These are phyloP conservation scores for Adrianichthys oophorus DNA, from an alignment of 2,797 vertebrate genomes.

Conservation along the genomic window DNA sequence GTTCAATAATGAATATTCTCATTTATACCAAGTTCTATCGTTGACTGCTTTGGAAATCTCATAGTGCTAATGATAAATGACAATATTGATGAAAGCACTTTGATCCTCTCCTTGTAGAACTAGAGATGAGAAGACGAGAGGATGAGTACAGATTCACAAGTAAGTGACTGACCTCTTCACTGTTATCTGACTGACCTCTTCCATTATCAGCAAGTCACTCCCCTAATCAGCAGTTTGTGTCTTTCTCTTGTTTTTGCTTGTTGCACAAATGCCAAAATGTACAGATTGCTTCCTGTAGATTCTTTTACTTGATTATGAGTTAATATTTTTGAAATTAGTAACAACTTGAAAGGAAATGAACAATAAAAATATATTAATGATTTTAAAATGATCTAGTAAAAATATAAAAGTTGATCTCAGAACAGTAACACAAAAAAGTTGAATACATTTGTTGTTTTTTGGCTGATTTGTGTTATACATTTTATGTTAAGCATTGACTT, in stretches of 20 bases:
- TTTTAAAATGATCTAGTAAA: no score
- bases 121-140: slow-evolving; percentile 99
- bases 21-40: slow-evolving; percentile 13
- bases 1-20: slow-evolving; percentile 58
- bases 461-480: no score
- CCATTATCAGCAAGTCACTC: slow-evolving; percentile 22
- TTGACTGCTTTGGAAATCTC: slow-evolving; percentile 36
- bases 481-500: no score
- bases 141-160: slow-evolving; percentile 99
- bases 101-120: slow-evolving; percentile 91
- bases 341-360: no score
- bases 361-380: no score
- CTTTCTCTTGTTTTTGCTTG: slow-evolving; percentile 21
- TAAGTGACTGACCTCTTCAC: slow-evolving; percentile 84
- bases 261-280: slow-evolving; percentile 78
- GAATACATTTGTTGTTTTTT: no score
- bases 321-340: background rate
- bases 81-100: slow-evolving; percentile 75
- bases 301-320: background rate
- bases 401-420: no score
- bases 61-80: slow-evolving; percentile 42
- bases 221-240: slow-evolving; percentile 9
- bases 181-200: slow-evolving; percentile 69
- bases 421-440: no score
- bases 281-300: slow-evolving; percentile 29